Base-by-base conservation (phyloP, 2,113 vertebrate species). In the Rhinopomastus cyanomelas region DNA sequence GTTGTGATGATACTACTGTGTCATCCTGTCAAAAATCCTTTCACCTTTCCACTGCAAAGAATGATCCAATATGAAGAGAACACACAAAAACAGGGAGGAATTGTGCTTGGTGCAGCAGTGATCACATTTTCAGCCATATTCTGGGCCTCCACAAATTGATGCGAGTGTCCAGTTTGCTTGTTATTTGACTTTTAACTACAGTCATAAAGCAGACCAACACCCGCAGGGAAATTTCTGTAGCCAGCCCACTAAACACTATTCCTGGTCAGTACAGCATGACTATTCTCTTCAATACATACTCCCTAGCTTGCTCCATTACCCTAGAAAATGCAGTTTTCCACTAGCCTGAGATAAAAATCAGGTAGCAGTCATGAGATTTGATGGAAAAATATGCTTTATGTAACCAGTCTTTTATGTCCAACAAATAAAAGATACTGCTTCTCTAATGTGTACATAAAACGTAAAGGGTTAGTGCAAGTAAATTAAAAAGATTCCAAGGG, bases 231-330 rank as follows among this genome's bases (percentile, higher is more conserved):
- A 51, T 79, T 94, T 93, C 81, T 87, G 32, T 16, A 83, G 48
- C 59, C 32, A 16, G 22, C 51, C 32, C 83, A 87, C 71, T 42
- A 90, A 91, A 75, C 46, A n/a, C 68, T 92, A 16, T 74, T 80
- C 66, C 81, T 92, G 77, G 74, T 88, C 93, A 92, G 86, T 67
- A 89, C 2, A 83, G 56, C 93, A 94, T 94, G 91, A 93, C 85
- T 90, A 64, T 27, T 91, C n/a, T 52, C 65, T 90, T 85, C 87
- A 92, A 93, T 85, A 90, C 37, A 46, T 59, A 95, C 94, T 94
- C 95, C 93, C 85, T 94, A 62, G 21, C 91, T 81, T 90, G 92
- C 81, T 94, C 81, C 92, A 95, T 96, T 96, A 94, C 72, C 62
- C 86, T 87, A 88, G 90, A 94, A 96, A 85, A 36, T 49, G 74